A percentile compares a stretch with the other conserved stretches of the same genome.
Conservation (phyloP, 2,888 invertebrate genomes). For the Sepioteuthis lessoniana region DNA sequence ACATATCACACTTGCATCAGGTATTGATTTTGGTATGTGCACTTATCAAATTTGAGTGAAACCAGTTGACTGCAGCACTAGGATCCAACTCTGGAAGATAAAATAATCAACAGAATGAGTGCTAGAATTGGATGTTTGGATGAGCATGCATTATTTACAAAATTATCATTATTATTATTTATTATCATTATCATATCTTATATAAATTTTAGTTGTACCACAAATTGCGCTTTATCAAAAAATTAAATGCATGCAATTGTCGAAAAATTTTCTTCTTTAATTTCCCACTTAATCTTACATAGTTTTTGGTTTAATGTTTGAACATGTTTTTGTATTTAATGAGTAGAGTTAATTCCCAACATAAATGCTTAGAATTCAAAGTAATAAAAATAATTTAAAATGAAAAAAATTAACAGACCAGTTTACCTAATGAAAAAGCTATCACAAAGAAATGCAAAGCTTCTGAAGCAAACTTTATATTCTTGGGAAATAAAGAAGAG, state of each 20-base stretch:
- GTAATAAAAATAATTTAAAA: neutral
- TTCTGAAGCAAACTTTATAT: neutral
- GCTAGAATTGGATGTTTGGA: neutral
- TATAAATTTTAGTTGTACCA: no score
- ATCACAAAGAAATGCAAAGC: neutral
- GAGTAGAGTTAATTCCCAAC: neutral
- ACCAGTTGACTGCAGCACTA: neutral
- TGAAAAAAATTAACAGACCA: no score
- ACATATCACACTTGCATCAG: conserved; percentile 16
- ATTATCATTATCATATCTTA: neutral
- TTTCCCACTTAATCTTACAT: neutral
- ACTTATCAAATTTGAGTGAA: neutral
- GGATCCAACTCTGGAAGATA: conserved; percentile 10
- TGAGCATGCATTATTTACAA: neutral
- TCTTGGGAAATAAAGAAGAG: neutral
- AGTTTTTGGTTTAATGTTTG: neutral
- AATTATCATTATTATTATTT: neutral
- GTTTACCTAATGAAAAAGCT: no score
- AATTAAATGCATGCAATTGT: neutral
- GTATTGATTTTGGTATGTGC: neutral
- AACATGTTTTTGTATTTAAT: neutral
- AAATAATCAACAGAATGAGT: conserved; percentile 6
- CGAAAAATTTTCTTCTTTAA: neutral
- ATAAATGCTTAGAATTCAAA: neutral
- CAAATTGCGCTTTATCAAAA: no score